phyloP scores from a whole-genome alignment of 2,113 vertebrate genomes.

The Delphinus delphis region DNA sequence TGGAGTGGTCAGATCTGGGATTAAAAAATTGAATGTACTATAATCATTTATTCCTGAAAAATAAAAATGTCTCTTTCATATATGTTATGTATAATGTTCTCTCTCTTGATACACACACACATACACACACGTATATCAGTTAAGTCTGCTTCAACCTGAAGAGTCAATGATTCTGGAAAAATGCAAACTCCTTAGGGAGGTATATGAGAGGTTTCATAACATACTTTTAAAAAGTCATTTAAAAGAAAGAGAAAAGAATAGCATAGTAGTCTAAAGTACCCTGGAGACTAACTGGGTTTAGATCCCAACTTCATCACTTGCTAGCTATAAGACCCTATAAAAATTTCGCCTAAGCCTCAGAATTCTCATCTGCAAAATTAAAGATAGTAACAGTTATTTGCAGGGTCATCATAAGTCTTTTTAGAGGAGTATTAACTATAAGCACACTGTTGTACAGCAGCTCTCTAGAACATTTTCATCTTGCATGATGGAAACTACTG shows the following conservation, averaged over 20 bases:
- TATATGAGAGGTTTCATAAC: background rate
- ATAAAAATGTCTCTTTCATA: background rate
- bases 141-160: background rate
- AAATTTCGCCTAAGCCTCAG: background rate
- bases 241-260: background rate
- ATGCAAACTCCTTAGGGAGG: background rate
- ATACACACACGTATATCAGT: background rate
- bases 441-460: background rate
- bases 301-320: background rate
- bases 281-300: background rate
- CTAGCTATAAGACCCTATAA: background rate
- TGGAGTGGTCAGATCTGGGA: background rate
- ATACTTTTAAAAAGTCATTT: background rate
- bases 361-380: background rate
- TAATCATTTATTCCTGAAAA: background rate
- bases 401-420: background rate
- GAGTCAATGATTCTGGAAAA: background rate
- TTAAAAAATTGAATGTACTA: background rate
- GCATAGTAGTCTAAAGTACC: background rate
- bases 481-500: background rate
- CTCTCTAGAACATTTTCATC: background rate
- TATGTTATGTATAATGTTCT: background rate
- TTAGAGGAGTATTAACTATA: background rate
- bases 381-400: background rate
- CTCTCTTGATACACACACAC: background rate